Evolutionary conservation across 2,113 vertebrate genomes (phyloP), one percentile per base, ranked within the genome.

Genomic region (Himantopus leucocephalus): DNA sequence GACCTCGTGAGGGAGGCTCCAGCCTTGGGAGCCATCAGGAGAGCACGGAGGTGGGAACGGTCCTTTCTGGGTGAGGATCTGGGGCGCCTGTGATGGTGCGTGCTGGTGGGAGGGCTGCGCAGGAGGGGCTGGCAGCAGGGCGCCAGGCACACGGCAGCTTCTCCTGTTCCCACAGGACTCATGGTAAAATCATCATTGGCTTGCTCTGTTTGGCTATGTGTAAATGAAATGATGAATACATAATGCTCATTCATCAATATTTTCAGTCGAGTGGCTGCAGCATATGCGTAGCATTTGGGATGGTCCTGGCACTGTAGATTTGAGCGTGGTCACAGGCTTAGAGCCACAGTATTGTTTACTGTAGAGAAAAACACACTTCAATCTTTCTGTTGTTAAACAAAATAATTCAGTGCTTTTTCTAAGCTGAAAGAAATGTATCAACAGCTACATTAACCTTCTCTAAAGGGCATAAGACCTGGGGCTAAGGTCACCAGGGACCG

Each of bases 251-350:
- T 91, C 91, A 92, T 78, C 72, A 82, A 11, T 80, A 74, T 96
- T 84, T 94, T 94, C 86, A 86, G 58, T 79, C 11, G 35, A 94
- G 91, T 94, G 88, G 62, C 80, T 96, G 91, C 91, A 82, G 95
- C 58, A 32, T 89, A 78, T 78, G 88, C 2, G 2, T 66, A 84
- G 91, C 74, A 52, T 92, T 96, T 83, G 81, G 47, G 75, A 60
- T 81, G 50, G 59, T 76, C 73, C 91, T 88, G 79, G 88, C 87
- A 50, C 47, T 21, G 68, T 50, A 53, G n/a, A 32, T 88, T 62
- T 56, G 56, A 96, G 74, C 0, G 0, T 68, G 77, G 58, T 94
- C 73, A 21, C 41, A 72, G 82, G 27, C 79, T 86, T 83, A 77
- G 71, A 74, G 82, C 41, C 59, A 22, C 45, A 7, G 34, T 21